Base-by-base conservation (phyloP, 2,797 vertebrate species). In the Hyperoplus immaculatus region DNA sequence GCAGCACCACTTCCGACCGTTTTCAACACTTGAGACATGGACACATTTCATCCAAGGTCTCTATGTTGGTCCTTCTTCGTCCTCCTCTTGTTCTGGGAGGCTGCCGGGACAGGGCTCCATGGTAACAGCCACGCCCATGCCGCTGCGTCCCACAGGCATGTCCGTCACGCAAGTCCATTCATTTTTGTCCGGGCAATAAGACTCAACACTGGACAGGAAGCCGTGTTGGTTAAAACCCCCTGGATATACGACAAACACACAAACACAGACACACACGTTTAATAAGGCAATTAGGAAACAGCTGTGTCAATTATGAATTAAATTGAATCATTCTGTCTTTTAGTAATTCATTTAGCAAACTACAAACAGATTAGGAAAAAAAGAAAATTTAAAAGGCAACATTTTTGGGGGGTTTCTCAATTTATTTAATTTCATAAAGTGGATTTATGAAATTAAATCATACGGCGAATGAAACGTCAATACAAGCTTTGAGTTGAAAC, bases 81-180 rank as follows among this genome's bases (percentile, higher is more conserved):
- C 92, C 16, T 93, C 92, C 6, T 94, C 94, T 3, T 82, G 78
- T 15, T 94, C 92, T 0, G 88, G 81, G 75, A 95, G 88, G 84
- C 82, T 94, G 75, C 95, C 94, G 0, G 95, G 96, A 75, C 96
- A 97, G 7, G 96, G 96, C 88, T 96, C 96, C 96, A 97, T 97
- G 84, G 96, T 97, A 14, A 97, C 96, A 1, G 95, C 93, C 11
- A 96, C 87, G 58, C 96, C 96, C 94, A 96, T 96, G 21, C 96
- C 96, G 55, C 96, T 96, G 73, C 95, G 94, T 13, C 92, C 94
- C 0, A 88, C 14, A 0, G 93, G 89, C 96, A 97, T 96, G 78
- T 93, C 88, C 0, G 91, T 91, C 77, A 95, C 54, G 12, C 80
- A 71, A 0, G 73, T 95, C 96, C 96, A 97, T 69, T 92, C 89